phyloP scores from a whole-genome alignment of 2,113 vertebrate species.

The Phyllostomus hastatus region DNA sequence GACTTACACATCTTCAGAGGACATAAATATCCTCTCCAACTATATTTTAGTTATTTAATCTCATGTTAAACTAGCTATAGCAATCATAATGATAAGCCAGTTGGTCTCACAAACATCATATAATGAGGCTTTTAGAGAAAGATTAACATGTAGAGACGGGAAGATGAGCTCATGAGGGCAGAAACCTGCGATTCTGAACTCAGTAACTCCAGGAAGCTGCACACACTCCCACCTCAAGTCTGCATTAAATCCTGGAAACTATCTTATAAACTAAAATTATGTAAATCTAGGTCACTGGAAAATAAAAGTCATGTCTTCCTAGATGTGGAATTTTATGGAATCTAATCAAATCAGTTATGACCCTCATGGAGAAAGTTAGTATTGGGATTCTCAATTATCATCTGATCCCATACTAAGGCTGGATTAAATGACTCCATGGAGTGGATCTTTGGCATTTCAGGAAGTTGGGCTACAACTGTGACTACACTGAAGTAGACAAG shows the following conservation, averaged over 20 bases:
- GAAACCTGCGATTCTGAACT: neutral
- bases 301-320: neutral
- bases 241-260: neutral
- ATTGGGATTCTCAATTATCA: neutral
- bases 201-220: neutral
- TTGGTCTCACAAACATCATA: neutral
- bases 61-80: neutral
- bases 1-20: neutral
- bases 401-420: neutral
- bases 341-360: neutral
- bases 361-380: neutral
- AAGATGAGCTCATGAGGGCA: neutral
- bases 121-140: conserved; percentile 2
- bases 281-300: neutral
- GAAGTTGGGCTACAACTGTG: neutral
- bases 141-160: neutral
- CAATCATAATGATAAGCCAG: neutral
- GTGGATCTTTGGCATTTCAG: neutral
- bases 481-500: neutral
- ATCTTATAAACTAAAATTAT: neutral
- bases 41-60: neutral
- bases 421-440: neutral
- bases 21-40: neutral
- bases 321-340: neutral
- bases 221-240: neutral